Base-by-base conservation (phyloP, 2,888 invertebrate species). In the Sarcophaga caerulescens region DNA sequence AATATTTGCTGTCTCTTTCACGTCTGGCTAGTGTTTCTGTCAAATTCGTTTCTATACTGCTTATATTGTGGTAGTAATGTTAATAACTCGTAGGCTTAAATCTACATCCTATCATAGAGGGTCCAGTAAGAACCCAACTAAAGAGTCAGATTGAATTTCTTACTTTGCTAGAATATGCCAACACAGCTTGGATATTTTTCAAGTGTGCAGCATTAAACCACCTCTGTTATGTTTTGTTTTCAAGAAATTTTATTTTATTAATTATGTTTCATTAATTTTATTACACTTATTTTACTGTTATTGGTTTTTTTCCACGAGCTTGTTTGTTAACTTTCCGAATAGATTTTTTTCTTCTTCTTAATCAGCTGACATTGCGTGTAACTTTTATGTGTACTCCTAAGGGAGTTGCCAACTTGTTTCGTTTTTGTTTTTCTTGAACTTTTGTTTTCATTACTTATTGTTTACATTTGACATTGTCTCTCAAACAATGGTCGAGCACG, bases 341-440 rank as follows among this genome's bases (percentile, higher is more conserved):
- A 44, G 17, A 45, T 45, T 74, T 84, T 75, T 65, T 66, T 63
- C 62, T 19, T 44, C 35, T 74, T 78, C 74, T 75, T 74, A 69
- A 81, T 77, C 35, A 35, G 78, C 78, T 82, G 78, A 85, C 75
- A 69, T 78, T 81, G 85, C 81, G 77, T 85, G 85, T 74, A 71
- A 74, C 57, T 66, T 79, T 78, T 77, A 44, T 62, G 21, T 23
- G 52, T 47, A 66, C 5, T 66, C 60, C 23, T 69, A 23, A 35
- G 81, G 35, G 78, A 78, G 81, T 74, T 76, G 81, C 78, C 81
- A 85, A 52, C 73, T 81, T 85, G 62, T 62, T 68, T 57, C 17
- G 10, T 3, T 80, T 60, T 59, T 44, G 14, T n/a, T 52, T 19
- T 79, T 19, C 10, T 65, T 19, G 62, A 11, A 19, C 23, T 76